Base-by-base conservation (phyloP, 2,888 invertebrate genomes). In the Conistra vaccinii region DNA sequence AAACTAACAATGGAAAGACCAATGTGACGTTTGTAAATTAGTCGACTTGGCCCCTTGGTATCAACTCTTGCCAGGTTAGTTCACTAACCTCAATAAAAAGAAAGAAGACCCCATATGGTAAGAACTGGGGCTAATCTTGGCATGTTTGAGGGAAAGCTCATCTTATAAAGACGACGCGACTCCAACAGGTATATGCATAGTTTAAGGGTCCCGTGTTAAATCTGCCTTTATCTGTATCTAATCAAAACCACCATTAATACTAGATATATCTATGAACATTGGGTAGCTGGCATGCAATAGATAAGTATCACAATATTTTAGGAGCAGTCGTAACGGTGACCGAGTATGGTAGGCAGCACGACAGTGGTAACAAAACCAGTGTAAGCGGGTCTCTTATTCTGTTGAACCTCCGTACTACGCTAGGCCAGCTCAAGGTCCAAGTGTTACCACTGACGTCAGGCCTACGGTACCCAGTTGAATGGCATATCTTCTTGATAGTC, bases 271-370 rank as follows among this genome's bases (percentile, higher is more conserved):
- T 51, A 14, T 1, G 23, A 26, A 6, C 26, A 29, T 57, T 58
- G 26, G 32, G 51, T 17, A 42, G 32, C 32, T 29, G 32, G 53
- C 26, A 78, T 72, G 45, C 70, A 17, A 69, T 63, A 72, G 83
- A 85, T 83, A 70, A 72, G 67, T 63, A 81, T 85, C 80, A 80
- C 39, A 80, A 78, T 79, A 85, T 78, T 81, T 78, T 66, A 73
- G 35, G 45, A 70, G 69, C 57, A 63, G 68, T 65, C 29, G 60
- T 76, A 61, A 73, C 73, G 48, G 53, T 29, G 62, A 74, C 45
- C 45, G 17, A 45, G 14, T 17, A 45, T 5, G 5, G 45, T 17
- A 17, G 42, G 45, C 17, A 5, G 17, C 45, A 5, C 48, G 48
- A 20, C 48, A 48, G 6, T 20, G 6, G 6, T 48, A 1, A 48